Base-by-base conservation (phyloP, 2,797 vertebrate species). In the Mycteria americana region DNA sequence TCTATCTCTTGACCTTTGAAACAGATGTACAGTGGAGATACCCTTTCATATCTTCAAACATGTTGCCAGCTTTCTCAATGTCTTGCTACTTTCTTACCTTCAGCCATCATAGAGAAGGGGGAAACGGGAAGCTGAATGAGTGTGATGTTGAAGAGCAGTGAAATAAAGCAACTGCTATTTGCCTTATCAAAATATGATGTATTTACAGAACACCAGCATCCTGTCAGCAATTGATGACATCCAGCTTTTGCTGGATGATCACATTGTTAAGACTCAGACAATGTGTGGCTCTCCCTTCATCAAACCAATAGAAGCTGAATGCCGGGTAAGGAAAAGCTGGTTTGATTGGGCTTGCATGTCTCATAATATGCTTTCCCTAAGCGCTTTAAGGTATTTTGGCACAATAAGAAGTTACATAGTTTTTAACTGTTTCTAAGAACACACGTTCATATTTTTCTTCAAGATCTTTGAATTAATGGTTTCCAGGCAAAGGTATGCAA, bases 191-290 rank as follows among this genome's bases (percentile, higher is more conserved):
- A 69, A 25, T 90, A 17, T 85, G 65, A 43, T 97, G 89, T 98
- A 31, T 96, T 94, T 92, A 33, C 89, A 99, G 99, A 98, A 98
- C 69, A 98, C 97, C 53, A 99, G 68, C 90, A 98, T 99, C 93
- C 95, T 99, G 88, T 98, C 99, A 4, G 96, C 98, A 41, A 94
- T 99, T 59, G 99, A 99, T 97, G 99, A 99, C 63, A 99, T 99
- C 94, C 99, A 99, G 91, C 87, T 99, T 59, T 95, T 99, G 74
- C 97, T 99, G 19, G 99, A 99, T 84, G 99, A 99, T 97, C 99
- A 99, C 57, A 95, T 99, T 86, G 98, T 99, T 84, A 99, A 99
- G 97, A 98, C 98, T 25, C 99, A 99, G 98, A 99, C 99, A 4
- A 99, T 99, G 95, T 98, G 98, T 92, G 98, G 99, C 45, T 99